Conservation (phyloP, 2,797 vertebrate species). For the Catostomus latipinnis region DNA sequence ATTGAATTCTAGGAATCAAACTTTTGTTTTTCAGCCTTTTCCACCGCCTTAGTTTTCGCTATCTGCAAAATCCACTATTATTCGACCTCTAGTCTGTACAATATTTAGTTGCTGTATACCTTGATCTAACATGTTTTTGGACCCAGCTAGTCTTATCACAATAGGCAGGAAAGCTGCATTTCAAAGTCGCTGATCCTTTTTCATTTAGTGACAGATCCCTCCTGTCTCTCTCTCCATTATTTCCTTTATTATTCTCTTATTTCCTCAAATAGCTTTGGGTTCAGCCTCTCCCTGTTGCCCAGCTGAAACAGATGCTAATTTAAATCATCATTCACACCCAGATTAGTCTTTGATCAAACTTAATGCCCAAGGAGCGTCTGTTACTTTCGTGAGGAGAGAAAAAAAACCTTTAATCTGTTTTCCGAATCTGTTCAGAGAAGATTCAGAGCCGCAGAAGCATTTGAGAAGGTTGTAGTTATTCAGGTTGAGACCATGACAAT, state of each 20-base stretch:
- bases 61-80: too few relatives aligned
- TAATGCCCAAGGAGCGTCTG: conserved; percentile 68
- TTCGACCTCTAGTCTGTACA: too few relatives aligned
- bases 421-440: not conserved
- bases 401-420: conserved; percentile 39
- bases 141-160: not conserved
- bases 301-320: conserved; percentile 76
- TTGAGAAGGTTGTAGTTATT: conserved; percentile 33
- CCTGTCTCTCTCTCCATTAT: conserved; percentile 28
- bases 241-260: conserved; percentile 15
- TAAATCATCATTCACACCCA: conserved; percentile 71
- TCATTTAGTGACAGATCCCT: conserved; percentile 37
- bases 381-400: conserved; percentile 49
- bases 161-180: not conserved
- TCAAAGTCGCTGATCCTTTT: conserved; percentile 30
- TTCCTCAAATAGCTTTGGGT: conserved; percentile 62
- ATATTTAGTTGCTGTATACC: too few relatives aligned
- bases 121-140: not conserved
- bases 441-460: conserved; percentile 22
- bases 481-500: conserved; percentile 34
- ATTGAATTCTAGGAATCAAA: too few relatives aligned
- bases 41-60: too few relatives aligned
- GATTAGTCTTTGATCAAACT: conserved; percentile 77
- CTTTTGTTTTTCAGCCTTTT: too few relatives aligned
- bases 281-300: conserved; percentile 61